Evolutionary conservation across 1,140 invertebrate species (phyloP).

Genomic region (Ganaspis sp.): DNA sequence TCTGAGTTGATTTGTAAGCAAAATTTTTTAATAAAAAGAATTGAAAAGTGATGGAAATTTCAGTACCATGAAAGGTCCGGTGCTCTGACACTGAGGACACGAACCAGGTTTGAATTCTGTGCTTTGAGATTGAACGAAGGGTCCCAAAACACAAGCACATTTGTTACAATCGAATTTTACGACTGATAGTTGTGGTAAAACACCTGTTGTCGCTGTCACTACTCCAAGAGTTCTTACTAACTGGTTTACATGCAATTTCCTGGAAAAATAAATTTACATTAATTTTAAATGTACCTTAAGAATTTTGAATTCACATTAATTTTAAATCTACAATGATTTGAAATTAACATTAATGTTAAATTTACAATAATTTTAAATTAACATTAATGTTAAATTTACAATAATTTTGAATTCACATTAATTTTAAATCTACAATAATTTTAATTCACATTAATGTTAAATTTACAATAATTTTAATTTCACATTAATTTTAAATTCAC

Average conservation of each 20-base stretch:
- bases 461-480: slow-evolving; percentile 31
- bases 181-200: slow-evolving; percentile 95
- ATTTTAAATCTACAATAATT: no score
- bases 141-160: slow-evolving; percentile 96
- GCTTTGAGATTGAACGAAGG: slow-evolving; percentile 95
- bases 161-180: slow-evolving; percentile 99
- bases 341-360: no score
- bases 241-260: slow-evolving; percentile 98
- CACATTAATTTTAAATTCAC: no score
- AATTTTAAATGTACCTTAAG: no score
- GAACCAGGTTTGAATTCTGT: slow-evolving; percentile 96
- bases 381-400: no score
- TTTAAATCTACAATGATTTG: no score
- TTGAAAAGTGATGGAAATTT: slow-evolving; percentile 33
- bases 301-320: no score
- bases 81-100: slow-evolving; percentile 98
- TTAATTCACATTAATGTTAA: no score
- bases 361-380: slow-evolving; percentile 24
- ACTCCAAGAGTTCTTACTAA: slow-evolving; percentile 95
- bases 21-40: slow-evolving; percentile 3
- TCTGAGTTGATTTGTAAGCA: no score
- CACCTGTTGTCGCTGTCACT: slow-evolving; percentile 96
- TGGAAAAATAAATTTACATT: slow-evolving; percentile 64
- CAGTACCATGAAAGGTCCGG: slow-evolving; percentile 94
- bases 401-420: slow-evolving; percentile 28